Evolutionary conservation across 2,797 vertebrate species (phyloP), one percentile per base, ranked within the genome.

Genomic region (Myotis planiceps): DNA sequence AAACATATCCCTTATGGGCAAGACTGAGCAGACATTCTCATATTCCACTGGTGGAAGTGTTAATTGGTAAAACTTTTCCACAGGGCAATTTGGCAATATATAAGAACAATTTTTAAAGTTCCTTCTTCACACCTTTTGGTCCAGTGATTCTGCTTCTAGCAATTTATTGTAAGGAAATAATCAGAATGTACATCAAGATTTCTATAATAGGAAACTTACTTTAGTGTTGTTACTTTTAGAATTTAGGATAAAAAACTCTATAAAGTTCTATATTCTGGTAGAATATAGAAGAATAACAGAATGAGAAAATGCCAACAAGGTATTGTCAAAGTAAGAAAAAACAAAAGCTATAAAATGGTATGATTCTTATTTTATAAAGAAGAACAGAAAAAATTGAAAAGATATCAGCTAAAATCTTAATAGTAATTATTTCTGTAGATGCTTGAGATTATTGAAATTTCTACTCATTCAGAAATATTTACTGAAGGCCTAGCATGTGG

Each of bases 1-100:
- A 83, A 94, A 83, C 78, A 96, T 58, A 94, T 74, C 69, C 85
- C 72, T 71, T 94, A 95, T 94, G 93, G 96, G 55, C 88, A 95
- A 88, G 91, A 91, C 88, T 90, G 65, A 79, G 81, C 95, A 96
- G 78, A 97, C 93, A 95, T 92, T 84, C 74, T 93, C 79, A 83
- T 92, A 66, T 87, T 94, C 53, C 75, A 84, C 96, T 96, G 87
- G 93, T 88, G 39, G 87, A 96, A 93, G 94, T 97, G 97, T 96
- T 96, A 96, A 97, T 94, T 97, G 88, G 87, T 78, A 87, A 95
- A 96, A 93, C 71, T 94, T 95, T 95, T 94, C 92, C 76, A 94
- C 90, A 65, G 88, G 90, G 81, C 76, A 97, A 96, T 79, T 96
- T 96, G 96, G 94, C 85, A 95, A 97, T 95, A 72, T 80, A 58